Conservation (phyloP, 2,888 invertebrate species). For the Acleris cristana region DNA sequence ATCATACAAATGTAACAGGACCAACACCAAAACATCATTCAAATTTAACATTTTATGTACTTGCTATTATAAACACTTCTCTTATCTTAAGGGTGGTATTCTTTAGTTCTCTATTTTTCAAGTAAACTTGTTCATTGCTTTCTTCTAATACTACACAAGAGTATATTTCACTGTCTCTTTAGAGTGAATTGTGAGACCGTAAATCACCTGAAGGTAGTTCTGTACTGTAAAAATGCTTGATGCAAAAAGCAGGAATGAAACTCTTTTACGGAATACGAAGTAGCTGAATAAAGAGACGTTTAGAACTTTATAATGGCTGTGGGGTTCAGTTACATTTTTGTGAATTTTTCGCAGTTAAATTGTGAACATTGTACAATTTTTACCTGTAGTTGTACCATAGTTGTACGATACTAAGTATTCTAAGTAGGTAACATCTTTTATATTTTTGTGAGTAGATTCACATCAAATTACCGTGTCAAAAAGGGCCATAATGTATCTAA, state of each 20-base stretch:
- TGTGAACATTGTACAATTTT: neutral
- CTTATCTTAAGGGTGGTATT: neutral
- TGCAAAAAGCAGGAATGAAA: slow-evolving; percentile 57
- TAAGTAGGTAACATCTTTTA: too few species aligned
- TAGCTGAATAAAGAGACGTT: slow-evolving; percentile 32
- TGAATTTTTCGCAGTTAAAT: neutral
- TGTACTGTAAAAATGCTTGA: slow-evolving; percentile 51
- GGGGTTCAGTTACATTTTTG: slow-evolving; percentile 14
- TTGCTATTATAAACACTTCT: neutral
- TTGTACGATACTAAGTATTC: neutral
- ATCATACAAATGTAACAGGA: too few species aligned
- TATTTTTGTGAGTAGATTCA: too few species aligned
- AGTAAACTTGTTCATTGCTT: slow-evolving; percentile 28
- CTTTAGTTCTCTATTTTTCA: neutral
- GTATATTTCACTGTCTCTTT: slow-evolving; percentile 60
- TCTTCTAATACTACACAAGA: slow-evolving; percentile 44
- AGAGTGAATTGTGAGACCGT: slow-evolving; percentile 58
- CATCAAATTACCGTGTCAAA: too few species aligned
- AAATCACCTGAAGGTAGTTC: slow-evolving; percentile 51
- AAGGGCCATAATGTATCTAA: too few species aligned
- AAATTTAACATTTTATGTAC: neutral
- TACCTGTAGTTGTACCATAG: neutral
- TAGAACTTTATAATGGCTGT: slow-evolving; percentile 20
- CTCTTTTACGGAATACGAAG: slow-evolving; percentile 36
- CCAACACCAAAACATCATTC: too few species aligned